A percentile compares a stretch with the other conserved stretches of the same genome.
phyloP scores from a whole-genome alignment of 2,797 vertebrate genomes.

The Arnoldichthys spilopterus region DNA sequence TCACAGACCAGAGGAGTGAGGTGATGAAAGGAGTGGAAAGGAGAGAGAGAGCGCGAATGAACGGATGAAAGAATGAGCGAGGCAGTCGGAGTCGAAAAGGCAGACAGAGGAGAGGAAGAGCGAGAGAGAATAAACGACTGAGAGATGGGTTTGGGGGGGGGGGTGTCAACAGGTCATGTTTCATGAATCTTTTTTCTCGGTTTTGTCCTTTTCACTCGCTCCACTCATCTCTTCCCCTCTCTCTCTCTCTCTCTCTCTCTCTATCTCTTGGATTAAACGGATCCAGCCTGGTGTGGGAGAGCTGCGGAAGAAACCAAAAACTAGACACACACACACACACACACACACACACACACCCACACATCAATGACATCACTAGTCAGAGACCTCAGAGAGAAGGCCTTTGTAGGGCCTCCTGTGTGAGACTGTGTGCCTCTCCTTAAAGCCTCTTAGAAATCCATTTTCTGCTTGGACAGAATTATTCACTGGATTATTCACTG shows the following conservation, averaged over 20 bases:
- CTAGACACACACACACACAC: slow-evolving; percentile 22
- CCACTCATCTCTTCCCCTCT: not conserved
- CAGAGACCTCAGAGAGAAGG: slow-evolving; percentile 30
- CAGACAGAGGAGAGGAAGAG: slow-evolving; percentile 63
- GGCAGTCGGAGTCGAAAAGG: slow-evolving; percentile 49
- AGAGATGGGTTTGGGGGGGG: slow-evolving; percentile 40
- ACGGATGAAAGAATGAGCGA: slow-evolving; percentile 56
- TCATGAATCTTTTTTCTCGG: slow-evolving; percentile 38
- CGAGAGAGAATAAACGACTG: slow-evolving; percentile 53
- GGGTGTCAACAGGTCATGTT: slow-evolving; percentile 46
- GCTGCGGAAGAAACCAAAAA: slow-evolving; percentile 50
- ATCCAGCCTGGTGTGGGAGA: slow-evolving; percentile 45
- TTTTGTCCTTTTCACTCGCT: slow-evolving; percentile 30
- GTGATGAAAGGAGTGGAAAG: slow-evolving; percentile 65
- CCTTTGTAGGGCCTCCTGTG: slow-evolving; percentile 20
- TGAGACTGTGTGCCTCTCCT: not conserved
- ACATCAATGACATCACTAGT: slow-evolving; percentile 50
- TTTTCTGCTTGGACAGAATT: not conserved
- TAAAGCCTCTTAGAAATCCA: slow-evolving; percentile 4
- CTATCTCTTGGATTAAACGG: slow-evolving; percentile 47
- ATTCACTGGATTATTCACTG: not conserved
- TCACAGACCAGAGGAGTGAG: slow-evolving; percentile 50
- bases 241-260: slow-evolving; percentile 11
- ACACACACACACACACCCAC: slow-evolving; percentile 10
- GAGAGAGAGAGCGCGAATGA: slow-evolving; percentile 48